Conservation (phyloP, 2,797 vertebrate genomes). For the Darevskia nairensis region DNA sequence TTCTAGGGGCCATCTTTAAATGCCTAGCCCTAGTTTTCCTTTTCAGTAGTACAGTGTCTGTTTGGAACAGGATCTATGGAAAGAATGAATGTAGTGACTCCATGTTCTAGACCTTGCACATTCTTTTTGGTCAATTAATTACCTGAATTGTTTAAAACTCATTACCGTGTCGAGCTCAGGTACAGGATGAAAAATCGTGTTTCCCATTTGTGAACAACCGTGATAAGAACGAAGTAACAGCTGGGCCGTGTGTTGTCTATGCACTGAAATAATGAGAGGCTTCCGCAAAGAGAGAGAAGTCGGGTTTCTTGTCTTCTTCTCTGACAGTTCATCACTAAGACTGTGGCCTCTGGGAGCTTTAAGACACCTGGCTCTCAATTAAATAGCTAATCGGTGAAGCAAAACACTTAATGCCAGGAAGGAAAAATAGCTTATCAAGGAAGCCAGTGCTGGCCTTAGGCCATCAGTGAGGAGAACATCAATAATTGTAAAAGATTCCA, state of each 20-base stretch:
- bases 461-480: slow-evolving; percentile 10
- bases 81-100: neutral
- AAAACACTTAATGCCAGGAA: slow-evolving; percentile 55
- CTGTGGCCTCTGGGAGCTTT: slow-evolving; percentile 29
- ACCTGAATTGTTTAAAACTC: slow-evolving; percentile 14
- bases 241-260: neutral
- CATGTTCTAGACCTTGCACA: neutral
- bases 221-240: slow-evolving; percentile 27
- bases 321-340: slow-evolving; percentile 51
- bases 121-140: neutral
- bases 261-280: slow-evolving; percentile 3
- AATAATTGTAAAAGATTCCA: slow-evolving; percentile 45
- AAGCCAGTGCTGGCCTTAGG: slow-evolving; percentile 54
- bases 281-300: slow-evolving; percentile 11
- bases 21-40: neutral
- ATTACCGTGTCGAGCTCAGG: accelerated
- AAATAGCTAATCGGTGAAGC: slow-evolving; percentile 61
- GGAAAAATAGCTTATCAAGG: slow-evolving; percentile 55
- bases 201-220: neutral
- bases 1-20: neutral
- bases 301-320: neutral
- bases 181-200: neutral
- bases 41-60: neutral
- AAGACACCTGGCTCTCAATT: slow-evolving; percentile 68
- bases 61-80: neutral